Evolutionary conservation across 1,140 invertebrate species (phyloP).

Genomic region (Ceratina calcarata): DNA sequence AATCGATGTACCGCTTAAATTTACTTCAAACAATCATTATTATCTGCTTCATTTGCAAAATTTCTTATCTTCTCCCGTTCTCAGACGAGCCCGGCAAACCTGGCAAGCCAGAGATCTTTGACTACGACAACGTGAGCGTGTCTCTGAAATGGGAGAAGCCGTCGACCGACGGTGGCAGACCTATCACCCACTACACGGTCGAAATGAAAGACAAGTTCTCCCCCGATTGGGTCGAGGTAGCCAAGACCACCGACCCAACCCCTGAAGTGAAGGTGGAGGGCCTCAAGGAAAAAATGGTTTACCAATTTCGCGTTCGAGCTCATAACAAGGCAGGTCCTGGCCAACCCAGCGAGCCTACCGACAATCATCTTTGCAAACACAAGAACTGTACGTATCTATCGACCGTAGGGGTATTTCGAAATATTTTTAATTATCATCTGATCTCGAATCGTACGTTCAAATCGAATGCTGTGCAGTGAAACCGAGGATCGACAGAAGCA

Average conservation of each 20-base stretch:
- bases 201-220: constrained; percentile 98
- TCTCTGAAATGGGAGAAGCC: constrained; percentile 95
- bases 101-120: constrained; percentile 94
- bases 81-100: constrained; percentile 92
- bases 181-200: constrained; percentile 96
- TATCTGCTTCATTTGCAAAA: not conserved
- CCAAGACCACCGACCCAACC: constrained; percentile 88
- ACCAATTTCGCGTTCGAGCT: constrained; percentile 95
- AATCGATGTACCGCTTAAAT: too few relatives aligned
- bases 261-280: constrained; percentile 91
- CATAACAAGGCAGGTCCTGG: constrained; percentile 95
- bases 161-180: constrained; percentile 93
- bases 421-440: not conserved
- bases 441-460: too few relatives aligned
- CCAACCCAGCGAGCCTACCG: constrained; percentile 94
- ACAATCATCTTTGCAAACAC: constrained; percentile 96
- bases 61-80: constrained; percentile 4
- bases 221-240: constrained; percentile 92
- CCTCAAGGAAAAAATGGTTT: constrained; percentile 95
- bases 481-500: constrained; percentile 95
- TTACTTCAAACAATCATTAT: not conserved
- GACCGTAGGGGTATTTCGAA: not conserved
- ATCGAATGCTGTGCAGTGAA: constrained; percentile 84
- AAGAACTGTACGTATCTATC: constrained; percentile 90
- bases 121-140: constrained; percentile 96